A percentile compares a stretch with the other conserved stretches of the same genome.
Evolutionary conservation across 2,797 vertebrate genomes (phyloP).

Genomic region (Pachyuromys duprasi): DNA sequence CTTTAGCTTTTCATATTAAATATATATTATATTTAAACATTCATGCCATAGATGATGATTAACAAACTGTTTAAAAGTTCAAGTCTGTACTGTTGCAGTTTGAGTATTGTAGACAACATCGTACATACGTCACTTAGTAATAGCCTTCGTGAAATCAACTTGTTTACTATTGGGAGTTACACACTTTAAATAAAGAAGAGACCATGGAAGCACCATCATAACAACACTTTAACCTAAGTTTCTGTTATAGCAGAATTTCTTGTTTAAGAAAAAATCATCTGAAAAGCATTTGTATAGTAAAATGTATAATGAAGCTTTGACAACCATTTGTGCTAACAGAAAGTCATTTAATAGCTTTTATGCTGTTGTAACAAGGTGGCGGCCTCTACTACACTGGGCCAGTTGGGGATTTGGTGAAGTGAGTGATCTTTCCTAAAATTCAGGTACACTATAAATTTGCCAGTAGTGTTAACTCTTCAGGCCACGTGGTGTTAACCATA

Average conservation of each 20-base stretch:
- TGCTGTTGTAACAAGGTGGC: conserved; percentile 68
- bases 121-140: conserved; percentile 88
- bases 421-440: conserved; percentile 68
- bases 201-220: conserved; percentile 83
- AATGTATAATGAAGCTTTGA: conserved; percentile 87
- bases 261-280: conserved; percentile 85
- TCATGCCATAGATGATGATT: conserved; percentile 90
- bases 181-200: conserved; percentile 86
- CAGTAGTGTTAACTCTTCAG: conserved; percentile 70
- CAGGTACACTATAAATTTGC: conserved; percentile 74
- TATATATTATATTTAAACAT: conserved; percentile 91
- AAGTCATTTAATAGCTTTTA: conserved; percentile 64
- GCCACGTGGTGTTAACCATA: conserved; percentile 74
- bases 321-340: conserved; percentile 78
- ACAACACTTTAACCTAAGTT: conserved; percentile 82
- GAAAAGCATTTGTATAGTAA: conserved; percentile 88
- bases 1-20: conserved; percentile 90
- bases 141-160: conserved; percentile 86
- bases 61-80: conserved; percentile 87
- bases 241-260: conserved; percentile 86
- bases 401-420: conserved; percentile 49
- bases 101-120: conserved; percentile 89
- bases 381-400: conserved; percentile 35
- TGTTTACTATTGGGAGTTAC: conserved; percentile 87
- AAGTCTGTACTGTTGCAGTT: conserved; percentile 88